These are phyloP conservation scores for Lepidurus arcticus DNA, from an alignment of 1,140 invertebrate species.

Conservation along the genomic window DNA sequence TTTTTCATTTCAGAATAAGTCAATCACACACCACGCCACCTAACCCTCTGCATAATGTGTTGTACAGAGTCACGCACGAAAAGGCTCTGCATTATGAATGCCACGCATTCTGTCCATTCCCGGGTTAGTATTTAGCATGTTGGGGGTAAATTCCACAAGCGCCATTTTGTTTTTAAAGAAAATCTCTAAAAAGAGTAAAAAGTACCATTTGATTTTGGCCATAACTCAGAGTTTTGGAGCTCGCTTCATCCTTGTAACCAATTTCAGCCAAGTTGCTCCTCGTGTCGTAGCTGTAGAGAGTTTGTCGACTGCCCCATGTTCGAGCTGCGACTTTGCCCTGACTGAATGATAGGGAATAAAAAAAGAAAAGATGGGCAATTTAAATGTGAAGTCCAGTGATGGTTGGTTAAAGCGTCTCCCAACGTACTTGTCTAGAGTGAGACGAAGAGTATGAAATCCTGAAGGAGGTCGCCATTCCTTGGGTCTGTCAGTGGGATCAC, in stretches of 20 bases:
- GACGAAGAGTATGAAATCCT: slow-evolving; percentile 54
- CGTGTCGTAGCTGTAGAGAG: slow-evolving; percentile 79
- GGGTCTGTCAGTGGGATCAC: slow-evolving; percentile 78
- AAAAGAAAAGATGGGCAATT: neutral
- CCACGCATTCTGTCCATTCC: too few species aligned
- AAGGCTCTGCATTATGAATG: too few species aligned
- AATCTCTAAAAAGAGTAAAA: slow-evolving; percentile 15
- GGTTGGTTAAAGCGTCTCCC: neutral
- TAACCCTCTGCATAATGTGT: too few species aligned
- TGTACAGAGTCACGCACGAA: too few species aligned
- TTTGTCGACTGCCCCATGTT: slow-evolving; percentile 79
- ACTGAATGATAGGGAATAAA: slow-evolving; percentile 39
- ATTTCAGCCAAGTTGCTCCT: slow-evolving; percentile 78
- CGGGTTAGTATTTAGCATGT: too few species aligned
- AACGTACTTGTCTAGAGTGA: slow-evolving; percentile 71
- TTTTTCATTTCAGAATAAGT: too few species aligned
- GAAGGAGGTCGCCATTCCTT: slow-evolving; percentile 64
- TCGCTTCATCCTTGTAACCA: slow-evolving; percentile 62
- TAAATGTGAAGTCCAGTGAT: neutral
- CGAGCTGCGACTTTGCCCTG: slow-evolving; percentile 86
- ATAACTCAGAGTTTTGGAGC: slow-evolving; percentile 68
- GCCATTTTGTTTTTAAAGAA: slow-evolving; percentile 12
- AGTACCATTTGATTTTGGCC: slow-evolving; percentile 69
- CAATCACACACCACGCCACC: too few species aligned
- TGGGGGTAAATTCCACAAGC: neutral